Conservation (phyloP, 2,888 invertebrate species). For the Geophilus truncorum region DNA sequence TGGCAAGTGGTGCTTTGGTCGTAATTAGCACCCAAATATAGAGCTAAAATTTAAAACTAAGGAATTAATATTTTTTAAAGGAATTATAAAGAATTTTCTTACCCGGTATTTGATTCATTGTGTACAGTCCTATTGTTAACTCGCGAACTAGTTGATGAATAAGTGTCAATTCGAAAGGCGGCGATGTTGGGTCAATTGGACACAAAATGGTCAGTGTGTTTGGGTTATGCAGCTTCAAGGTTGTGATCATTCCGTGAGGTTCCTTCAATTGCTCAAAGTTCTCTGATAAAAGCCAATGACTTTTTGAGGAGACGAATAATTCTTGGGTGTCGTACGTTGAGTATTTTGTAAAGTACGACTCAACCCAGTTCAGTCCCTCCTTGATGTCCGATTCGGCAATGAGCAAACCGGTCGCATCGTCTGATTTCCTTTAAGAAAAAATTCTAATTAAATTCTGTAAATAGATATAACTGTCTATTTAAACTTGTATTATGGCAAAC, state of each 20-base stretch:
- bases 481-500: too few relatives aligned
- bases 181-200: not conserved
- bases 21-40: constrained; percentile 23
- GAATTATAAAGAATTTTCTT: not conserved
- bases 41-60: constrained; percentile 21
- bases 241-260: constrained; percentile 3
- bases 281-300: constrained; percentile 1
- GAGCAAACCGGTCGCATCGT: not conserved
- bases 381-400: not conserved
- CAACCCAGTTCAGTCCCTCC: not conserved
- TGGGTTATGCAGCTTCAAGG: not conserved
- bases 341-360: not conserved
- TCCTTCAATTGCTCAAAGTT: not conserved
- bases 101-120: constrained; percentile 37
- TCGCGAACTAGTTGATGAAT: constrained; percentile 35
- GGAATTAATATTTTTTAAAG: not conserved
- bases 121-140: constrained; percentile 32
- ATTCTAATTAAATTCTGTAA: not conserved
- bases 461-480: not conserved
- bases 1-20: constrained; percentile 32
- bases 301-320: not conserved
- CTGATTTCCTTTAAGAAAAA: not conserved
- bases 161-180: not conserved
- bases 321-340: not conserved
- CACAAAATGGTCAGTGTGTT: not conserved